Evolutionary conservation across 2,888 invertebrate genomes (phyloP).

Genomic region (Andricus curvator): DNA sequence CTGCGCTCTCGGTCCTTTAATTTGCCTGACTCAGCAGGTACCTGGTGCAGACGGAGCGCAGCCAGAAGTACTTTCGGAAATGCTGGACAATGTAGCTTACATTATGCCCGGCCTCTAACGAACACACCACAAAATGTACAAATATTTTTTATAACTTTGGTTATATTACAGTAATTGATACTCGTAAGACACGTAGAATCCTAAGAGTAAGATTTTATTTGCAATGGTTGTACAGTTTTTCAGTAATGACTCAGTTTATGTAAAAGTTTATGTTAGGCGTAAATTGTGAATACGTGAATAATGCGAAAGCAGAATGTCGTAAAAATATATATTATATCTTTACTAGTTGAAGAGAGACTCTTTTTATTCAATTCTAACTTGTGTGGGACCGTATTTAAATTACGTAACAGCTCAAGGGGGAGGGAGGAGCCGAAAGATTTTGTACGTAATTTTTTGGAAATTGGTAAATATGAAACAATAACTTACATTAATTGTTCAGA

Average conservation of each 20-base stretch:
- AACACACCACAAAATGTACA: neutral
- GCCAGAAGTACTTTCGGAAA: constrained; percentile 81
- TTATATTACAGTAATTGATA: neutral
- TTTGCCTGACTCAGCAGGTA: constrained; percentile 91
- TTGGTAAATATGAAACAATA: too few relatives aligned
- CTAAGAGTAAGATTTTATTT: constrained; percentile 30
- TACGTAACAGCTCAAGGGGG: too few relatives aligned
- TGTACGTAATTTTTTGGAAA: too few relatives aligned
- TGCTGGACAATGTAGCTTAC: constrained; percentile 96
- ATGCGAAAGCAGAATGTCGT: constrained; percentile 22
- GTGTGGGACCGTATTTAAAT: too few relatives aligned
- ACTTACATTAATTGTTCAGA: too few relatives aligned
- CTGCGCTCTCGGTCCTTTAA: constrained; percentile 93
- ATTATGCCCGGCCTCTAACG: constrained; percentile 82
- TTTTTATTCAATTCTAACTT: neutral
- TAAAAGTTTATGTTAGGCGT: constrained; percentile 17
- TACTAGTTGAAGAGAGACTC: constrained; percentile 7
- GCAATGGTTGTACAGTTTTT: constrained; percentile 31
- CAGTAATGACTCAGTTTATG: constrained; percentile 7
- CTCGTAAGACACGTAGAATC: neutral
- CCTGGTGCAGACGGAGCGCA: constrained; percentile 82
- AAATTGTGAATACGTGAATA: constrained; percentile 37
- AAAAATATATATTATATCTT: constrained; percentile 31
- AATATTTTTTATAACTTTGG: neutral
- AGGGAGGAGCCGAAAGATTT: fast-evolving